These are phyloP conservation scores for Oligia strigilis DNA, from an alignment of 2,888 invertebrate species.

Conservation along the genomic window DNA sequence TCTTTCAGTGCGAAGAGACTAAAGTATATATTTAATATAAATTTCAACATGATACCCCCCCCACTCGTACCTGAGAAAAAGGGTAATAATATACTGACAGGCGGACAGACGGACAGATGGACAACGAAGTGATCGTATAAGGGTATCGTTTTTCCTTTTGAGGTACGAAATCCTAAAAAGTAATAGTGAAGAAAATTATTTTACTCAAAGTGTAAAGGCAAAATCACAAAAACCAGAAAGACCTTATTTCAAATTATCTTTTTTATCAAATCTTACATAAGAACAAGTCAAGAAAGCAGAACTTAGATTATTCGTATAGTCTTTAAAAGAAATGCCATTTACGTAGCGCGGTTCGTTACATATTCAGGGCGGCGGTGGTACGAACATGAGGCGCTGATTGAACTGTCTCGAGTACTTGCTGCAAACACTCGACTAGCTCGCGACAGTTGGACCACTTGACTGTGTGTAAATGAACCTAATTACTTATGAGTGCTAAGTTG, in stretches of 20 bases:
- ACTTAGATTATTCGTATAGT: slow-evolving; percentile 38
- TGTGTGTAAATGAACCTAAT: slow-evolving; percentile 57
- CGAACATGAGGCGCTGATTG: slow-evolving; percentile 72
- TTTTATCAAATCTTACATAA: slow-evolving; percentile 34
- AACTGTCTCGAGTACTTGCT: slow-evolving; percentile 68
- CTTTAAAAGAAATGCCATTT: slow-evolving; percentile 67
- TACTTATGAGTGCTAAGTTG: slow-evolving; percentile 35
- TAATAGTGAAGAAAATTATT: too few relatives aligned
- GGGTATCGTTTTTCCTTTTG: too few relatives aligned
- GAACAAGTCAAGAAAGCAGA: slow-evolving; percentile 39
- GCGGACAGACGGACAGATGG: too few relatives aligned
- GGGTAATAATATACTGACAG: too few relatives aligned
- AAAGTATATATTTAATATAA: too few relatives aligned
- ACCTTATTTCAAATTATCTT: slow-evolving; percentile 57
- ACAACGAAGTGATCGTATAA: too few relatives aligned
- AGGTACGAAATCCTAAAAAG: too few relatives aligned
- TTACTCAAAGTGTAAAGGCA: background rate
- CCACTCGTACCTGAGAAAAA: too few relatives aligned
- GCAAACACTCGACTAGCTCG: slow-evolving; percentile 60
- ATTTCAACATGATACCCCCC: too few relatives aligned
- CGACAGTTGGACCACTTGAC: slow-evolving; percentile 41
- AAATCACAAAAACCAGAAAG: background rate
- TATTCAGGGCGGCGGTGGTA: slow-evolving; percentile 67
- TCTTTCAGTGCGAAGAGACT: too few relatives aligned
- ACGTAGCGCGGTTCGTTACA: slow-evolving; percentile 71